phyloP scores from a whole-genome alignment of 2,888 invertebrate genomes.

The Syritta pipiens region DNA sequence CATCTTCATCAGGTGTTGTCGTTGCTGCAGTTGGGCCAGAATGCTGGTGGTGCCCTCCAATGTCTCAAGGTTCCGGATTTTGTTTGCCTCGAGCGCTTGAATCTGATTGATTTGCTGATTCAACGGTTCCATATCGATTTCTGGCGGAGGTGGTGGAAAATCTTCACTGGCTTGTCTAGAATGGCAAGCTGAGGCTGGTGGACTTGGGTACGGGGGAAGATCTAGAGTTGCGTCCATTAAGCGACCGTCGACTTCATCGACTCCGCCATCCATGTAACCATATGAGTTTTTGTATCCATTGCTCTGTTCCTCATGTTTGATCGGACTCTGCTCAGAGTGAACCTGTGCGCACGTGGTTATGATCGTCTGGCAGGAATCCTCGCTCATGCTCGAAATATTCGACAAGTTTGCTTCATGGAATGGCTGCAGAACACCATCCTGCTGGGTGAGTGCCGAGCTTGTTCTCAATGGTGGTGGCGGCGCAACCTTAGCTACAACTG shows the following conservation, averaged over 20 bases:
- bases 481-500: slow-evolving; percentile 90
- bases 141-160: slow-evolving; percentile 90
- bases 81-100: slow-evolving; percentile 76
- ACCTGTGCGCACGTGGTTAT: slow-evolving; percentile 90
- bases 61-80: slow-evolving; percentile 77
- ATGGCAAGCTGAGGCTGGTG: slow-evolving; percentile 87
- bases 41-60: slow-evolving; percentile 80
- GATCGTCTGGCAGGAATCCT: slow-evolving; percentile 84
- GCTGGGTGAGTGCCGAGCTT: slow-evolving; percentile 86
- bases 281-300: slow-evolving; percentile 43
- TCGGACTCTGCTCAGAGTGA: slow-evolving; percentile 89
- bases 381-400: slow-evolving; percentile 78
- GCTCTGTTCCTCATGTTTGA: slow-evolving; percentile 79
- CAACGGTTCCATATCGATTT: slow-evolving; percentile 84
- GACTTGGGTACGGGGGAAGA: slow-evolving; percentile 90
- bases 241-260: slow-evolving; percentile 84
- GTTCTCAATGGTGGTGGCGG: slow-evolving; percentile 92
- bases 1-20: slow-evolving; percentile 81
- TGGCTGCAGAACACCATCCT: slow-evolving; percentile 74
- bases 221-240: slow-evolving; percentile 79
- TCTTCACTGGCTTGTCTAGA: slow-evolving; percentile 93
- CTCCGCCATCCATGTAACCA: slow-evolving; percentile 80
- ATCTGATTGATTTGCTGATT: slow-evolving; percentile 83
- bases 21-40: slow-evolving; percentile 83
- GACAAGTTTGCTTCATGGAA: slow-evolving; percentile 78